These are phyloP conservation scores for Scaptomyza polygonia DNA, from an alignment of 2,888 invertebrate genomes.

Conservation along the genomic window DNA sequence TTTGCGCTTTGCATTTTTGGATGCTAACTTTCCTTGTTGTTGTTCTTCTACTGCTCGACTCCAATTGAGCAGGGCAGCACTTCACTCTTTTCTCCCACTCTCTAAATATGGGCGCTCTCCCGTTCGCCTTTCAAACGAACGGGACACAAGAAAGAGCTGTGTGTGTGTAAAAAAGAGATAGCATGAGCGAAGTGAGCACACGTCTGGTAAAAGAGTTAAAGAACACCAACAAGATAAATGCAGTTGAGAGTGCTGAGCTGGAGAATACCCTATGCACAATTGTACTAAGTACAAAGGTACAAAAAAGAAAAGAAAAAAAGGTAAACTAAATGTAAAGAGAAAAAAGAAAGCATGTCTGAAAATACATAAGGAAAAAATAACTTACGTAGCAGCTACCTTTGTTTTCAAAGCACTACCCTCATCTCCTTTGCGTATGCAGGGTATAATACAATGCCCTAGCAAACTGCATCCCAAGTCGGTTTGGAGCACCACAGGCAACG, in stretches of 20 bases:
- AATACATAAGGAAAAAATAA: too few relatives aligned
- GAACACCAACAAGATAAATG: constrained; percentile 15
- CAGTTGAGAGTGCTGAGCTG: not conserved
- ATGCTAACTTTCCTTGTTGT: not conserved
- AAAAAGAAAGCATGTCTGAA: not conserved
- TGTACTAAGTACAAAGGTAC: not conserved
- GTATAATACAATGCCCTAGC: constrained; percentile 40
- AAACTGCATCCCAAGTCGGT: constrained; percentile 28
- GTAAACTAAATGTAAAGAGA: not conserved
- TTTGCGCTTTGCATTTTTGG: constrained; percentile 34
- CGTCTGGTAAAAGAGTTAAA: constrained; percentile 18
- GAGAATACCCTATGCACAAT: not conserved
- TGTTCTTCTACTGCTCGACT: not conserved
- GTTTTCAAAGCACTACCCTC: not conserved
- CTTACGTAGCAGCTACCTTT: not conserved
- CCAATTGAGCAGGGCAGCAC: constrained; percentile 3
- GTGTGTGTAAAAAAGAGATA: not conserved
- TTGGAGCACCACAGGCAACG: constrained; percentile 41
- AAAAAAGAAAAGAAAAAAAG: not conserved
- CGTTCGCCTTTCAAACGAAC: constrained; percentile 32
- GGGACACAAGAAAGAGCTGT: constrained; percentile 30
- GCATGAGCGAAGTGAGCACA: constrained; percentile 12
- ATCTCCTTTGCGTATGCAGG: constrained; percentile 6
- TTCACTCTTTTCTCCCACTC: not conserved
- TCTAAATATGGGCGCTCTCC: constrained; percentile 7